Evolutionary conservation across 2,888 invertebrate genomes (phyloP), one percentile per base, ranked within the genome.

Genomic region (Apodemia mormo): DNA sequence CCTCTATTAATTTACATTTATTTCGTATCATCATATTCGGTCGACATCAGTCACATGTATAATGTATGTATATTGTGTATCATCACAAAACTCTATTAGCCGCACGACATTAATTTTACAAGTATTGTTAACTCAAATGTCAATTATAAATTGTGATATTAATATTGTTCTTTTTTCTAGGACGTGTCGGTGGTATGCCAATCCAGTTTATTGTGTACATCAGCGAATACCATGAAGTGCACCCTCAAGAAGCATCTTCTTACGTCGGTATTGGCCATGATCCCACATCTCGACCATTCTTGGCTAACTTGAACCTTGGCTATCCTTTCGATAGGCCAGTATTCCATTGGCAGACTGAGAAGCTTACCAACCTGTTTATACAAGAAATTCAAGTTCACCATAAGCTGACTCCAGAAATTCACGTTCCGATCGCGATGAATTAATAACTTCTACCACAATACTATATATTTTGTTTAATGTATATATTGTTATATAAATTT

Each of bases 131-230:
- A 37, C 37, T 37, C 0, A 4, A 37, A 37, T 37, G 37, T 37
- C 37, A 37, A 37, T 37, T 37, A 37, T 37, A 6, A 3, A 8
- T 40, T 40, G 9, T 40, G 9, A 40, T 40, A 40, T 2, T 40
- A 78, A 90, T 89, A 37, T 37, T n/a, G n/a, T n/a, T 37, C 5
- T 37, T 37, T 37, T 37, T 37, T 37, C 37, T 37, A 37, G 37
- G 89, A 82, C 86, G 82, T 74, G 78, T 84, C 54, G 82, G 81
- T 30, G 96, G 37, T 37, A 37, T 37, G 37, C 37, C 37, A 43
- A 95, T 94, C 82, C 92, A 95, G 75, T 82, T 96, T 70, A 87
- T 95, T 85, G 95, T 95, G 67, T 93, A 95, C 81, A 94, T 96
- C 72, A 89, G 94, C 68, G 94, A 94, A 72, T 93, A 85, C 81